A percentile compares a stretch with the other conserved stretches of the same genome.
These are phyloP conservation scores for Tetrao urogallus DNA, from an alignment of 2,113 vertebrate species.

Conservation along the genomic window DNA sequence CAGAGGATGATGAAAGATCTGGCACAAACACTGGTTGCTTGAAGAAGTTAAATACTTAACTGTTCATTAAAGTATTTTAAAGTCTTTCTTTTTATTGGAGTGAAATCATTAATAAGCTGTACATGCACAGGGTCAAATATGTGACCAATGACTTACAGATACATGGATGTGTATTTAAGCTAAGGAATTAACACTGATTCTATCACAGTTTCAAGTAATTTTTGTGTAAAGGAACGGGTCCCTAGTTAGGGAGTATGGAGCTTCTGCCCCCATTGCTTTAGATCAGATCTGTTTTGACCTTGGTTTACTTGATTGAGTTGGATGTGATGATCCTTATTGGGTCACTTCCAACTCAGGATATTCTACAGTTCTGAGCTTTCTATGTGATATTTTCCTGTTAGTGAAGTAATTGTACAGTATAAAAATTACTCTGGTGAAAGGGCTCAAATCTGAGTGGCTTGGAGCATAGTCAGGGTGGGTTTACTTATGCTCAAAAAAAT, in stretches of 20 bases:
- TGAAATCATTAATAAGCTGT: background rate
- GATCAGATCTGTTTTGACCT: background rate
- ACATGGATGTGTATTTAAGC: background rate
- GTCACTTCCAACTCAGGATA: no score
- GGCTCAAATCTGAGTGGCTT: background rate
- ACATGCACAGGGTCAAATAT: background rate
- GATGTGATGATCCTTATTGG: no score
- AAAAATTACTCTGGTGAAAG: background rate
- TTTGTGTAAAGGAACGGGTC: background rate
- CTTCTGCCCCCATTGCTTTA: background rate
- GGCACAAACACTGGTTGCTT: background rate
- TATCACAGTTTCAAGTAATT: background rate
- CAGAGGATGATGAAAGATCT: background rate
- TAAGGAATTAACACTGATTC: background rate
- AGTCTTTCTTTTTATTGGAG: background rate
- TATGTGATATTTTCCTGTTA: background rate
- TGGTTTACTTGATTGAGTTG: background rate
- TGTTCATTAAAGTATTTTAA: background rate
- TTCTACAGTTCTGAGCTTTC: background rate
- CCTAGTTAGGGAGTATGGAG: background rate
- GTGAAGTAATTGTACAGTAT: background rate
- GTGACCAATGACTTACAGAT: background rate
- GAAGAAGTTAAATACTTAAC: background rate
- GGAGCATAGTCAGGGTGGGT: background rate
- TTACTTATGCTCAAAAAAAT: background rate